Evolutionary conservation across 2,113 vertebrate genomes (phyloP).

Genomic region (Uropsilus gracilis): DNA sequence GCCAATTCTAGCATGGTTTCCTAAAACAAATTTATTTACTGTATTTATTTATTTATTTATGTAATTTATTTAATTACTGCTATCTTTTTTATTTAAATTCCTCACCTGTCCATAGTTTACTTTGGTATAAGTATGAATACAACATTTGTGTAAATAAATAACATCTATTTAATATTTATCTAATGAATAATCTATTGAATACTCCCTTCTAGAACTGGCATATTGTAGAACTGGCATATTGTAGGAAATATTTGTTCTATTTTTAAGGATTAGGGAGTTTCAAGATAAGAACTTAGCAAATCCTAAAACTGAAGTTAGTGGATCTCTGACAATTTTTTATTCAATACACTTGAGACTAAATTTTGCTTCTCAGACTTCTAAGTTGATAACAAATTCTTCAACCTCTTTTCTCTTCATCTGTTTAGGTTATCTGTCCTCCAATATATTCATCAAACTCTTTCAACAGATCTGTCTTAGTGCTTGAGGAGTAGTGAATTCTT

Average conservation of each 20-base stretch:
- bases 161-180: neutral
- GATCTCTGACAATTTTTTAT: constrained; percentile 61
- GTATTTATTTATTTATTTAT: no score
- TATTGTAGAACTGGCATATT: neutral
- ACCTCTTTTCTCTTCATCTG: neutral
- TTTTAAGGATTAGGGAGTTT: constrained; percentile 25
- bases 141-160: neutral
- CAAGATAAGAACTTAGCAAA: constrained; percentile 48
- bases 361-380: constrained; percentile 38
- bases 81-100: constrained; percentile 4
- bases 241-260: neutral
- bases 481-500: neutral
- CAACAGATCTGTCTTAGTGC: neutral
- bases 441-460: neutral
- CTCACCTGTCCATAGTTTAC: neutral
- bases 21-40: neutral
- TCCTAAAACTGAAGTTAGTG: constrained; percentile 47
- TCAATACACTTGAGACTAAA: constrained; percentile 41
- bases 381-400: neutral
- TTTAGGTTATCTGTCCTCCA: neutral
- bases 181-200: constrained; percentile 19
- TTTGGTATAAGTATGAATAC: neutral
- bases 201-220: neutral
- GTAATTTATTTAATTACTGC: neutral
- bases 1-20: neutral